Evolutionary conservation across 2,888 invertebrate genomes (phyloP).

Genomic region (Diaprepes abbreviatus): DNA sequence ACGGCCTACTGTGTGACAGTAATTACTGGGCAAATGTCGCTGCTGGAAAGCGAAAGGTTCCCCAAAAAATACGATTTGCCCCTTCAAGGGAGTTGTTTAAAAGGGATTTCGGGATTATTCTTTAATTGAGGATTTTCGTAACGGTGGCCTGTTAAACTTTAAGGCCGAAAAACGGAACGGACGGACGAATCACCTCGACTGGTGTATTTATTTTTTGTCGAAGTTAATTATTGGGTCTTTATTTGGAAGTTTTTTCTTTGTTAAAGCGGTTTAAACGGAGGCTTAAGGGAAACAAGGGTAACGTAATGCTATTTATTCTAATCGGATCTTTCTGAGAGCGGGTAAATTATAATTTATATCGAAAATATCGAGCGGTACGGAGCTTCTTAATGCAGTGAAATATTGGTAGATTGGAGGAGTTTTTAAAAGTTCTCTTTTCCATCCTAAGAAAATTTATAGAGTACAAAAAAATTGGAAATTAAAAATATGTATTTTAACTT

Average conservation of each 20-base stretch:
- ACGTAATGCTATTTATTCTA: too few species aligned
- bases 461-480: too few species aligned
- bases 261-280: too few species aligned
- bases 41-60: conserved; percentile 1
- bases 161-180: conserved; percentile 1
- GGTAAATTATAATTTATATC: too few species aligned
- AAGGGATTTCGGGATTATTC: conserved; percentile 26
- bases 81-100: conserved; percentile 2
- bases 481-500: too few species aligned
- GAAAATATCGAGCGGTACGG: too few species aligned
- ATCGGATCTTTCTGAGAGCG: too few species aligned
- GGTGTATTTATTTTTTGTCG: background rate
- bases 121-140: conserved; percentile 22
- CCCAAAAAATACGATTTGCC: conserved; percentile 12
- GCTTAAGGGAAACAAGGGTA: too few species aligned
- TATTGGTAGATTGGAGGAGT: too few species aligned
- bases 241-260: background rate
- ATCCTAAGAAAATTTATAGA: too few species aligned
- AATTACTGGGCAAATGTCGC: conserved; percentile 21
- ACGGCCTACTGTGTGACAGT: conserved; percentile 21
- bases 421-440: too few species aligned
- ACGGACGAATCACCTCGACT: background rate
- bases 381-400: too few species aligned
- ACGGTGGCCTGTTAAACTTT: conserved; percentile 1
- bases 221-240: background rate